A percentile compares a stretch with the other conserved stretches of the same genome.
Conservation (phyloP, 2,797 vertebrate species). For the Epinephelus coioides region DNA sequence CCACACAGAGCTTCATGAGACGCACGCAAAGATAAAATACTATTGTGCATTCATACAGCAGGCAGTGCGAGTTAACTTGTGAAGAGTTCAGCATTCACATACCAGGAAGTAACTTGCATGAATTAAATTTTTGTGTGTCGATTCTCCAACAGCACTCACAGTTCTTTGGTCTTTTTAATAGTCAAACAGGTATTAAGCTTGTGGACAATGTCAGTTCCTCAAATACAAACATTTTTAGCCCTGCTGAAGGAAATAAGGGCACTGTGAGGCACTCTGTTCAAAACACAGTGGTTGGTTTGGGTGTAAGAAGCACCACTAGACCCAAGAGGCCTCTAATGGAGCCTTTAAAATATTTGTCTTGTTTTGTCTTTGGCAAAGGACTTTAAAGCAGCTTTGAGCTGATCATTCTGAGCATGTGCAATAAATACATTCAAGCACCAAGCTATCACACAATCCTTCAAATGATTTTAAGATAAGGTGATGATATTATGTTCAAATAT, state of each 20-base stretch:
- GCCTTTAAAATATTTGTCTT: background rate
- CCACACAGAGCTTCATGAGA: conserved; percentile 4
- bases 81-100: background rate
- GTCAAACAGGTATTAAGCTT: background rate
- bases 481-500: background rate
- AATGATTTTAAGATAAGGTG: background rate
- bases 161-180: background rate
- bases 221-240: background rate
- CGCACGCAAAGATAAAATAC: conserved; percentile 15
- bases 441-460: background rate
- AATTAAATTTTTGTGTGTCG: background rate
- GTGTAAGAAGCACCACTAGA: background rate
- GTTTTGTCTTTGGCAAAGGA: no score
- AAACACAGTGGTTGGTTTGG: background rate
- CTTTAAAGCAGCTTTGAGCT: background rate
- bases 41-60: conserved; percentile 12
- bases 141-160: background rate
- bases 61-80: background rate
- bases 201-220: no score
- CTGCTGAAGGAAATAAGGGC: background rate
- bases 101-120: conserved; percentile 15
- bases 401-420: background rate
- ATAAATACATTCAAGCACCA: background rate
- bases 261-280: background rate
- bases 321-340: background rate